These are phyloP conservation scores for Calvadosia cruxmelitensis DNA, from an alignment of 30 jellyfish, hydroid and myxozoan genomes.

Conservation along the genomic window DNA sequence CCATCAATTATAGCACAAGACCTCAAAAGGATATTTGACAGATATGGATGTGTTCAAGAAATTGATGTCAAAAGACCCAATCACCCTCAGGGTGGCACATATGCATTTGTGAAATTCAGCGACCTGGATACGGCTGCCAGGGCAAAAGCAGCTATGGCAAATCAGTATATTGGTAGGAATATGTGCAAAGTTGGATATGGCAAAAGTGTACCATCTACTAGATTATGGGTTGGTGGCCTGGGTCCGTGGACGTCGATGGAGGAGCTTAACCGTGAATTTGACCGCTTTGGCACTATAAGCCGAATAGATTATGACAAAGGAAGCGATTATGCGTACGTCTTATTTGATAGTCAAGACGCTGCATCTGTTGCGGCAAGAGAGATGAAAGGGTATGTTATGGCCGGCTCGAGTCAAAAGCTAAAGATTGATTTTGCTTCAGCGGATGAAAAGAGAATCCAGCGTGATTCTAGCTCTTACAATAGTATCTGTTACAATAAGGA, in stretches of 20 bases:
- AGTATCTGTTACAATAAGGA: not conserved
- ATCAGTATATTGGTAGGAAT: conserved; percentile 66
- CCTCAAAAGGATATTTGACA: conserved; percentile 66
- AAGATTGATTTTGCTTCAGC: conserved; percentile 89
- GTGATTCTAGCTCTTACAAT: conserved; percentile 1
- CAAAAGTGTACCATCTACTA: conserved; percentile 70
- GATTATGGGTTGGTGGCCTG: conserved; percentile 95
- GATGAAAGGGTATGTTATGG: conserved; percentile 94
- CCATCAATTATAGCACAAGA: conserved; percentile 51
- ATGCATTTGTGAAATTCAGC: conserved; percentile 79
- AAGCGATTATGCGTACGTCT: conserved; percentile 56
- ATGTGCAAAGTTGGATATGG: conserved; percentile 93
- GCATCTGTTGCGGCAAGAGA: conserved; percentile 95
- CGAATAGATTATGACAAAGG: conserved; percentile 70
- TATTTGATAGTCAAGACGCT: conserved; percentile 93
- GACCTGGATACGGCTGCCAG: conserved; percentile 84
- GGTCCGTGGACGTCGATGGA: conserved; percentile 88
- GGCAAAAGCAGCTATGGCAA: conserved; percentile 69
- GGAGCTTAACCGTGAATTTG: conserved; percentile 89
- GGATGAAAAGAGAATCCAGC: conserved; percentile 33
- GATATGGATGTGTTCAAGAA: conserved; percentile 84
- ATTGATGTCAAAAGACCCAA: conserved; percentile 91
- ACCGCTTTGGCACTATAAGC: conserved; percentile 90
- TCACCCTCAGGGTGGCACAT: conserved; percentile 79
- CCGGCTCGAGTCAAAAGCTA: conserved; percentile 77